Base-by-base conservation (phyloP, 2,888 invertebrate species). In the Campoplex nolae region DNA sequence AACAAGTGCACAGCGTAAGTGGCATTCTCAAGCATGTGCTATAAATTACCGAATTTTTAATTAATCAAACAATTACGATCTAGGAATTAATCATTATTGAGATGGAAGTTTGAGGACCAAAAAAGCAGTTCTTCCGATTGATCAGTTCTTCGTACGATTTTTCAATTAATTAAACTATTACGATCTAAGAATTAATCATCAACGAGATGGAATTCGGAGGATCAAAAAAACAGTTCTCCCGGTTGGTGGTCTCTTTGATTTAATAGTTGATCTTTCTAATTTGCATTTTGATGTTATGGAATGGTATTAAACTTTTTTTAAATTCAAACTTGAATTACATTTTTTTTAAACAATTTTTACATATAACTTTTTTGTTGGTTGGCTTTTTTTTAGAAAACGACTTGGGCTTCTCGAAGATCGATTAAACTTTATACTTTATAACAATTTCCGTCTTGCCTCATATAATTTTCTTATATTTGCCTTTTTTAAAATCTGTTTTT, bases 1-100 rank as follows among this genome's bases (percentile, higher is more conserved):
- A 92, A 91, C 90, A 92, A 91, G 93, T 94, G 93, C 93, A 93
- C 91, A 93, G 93, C 93, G 91, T 94, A 93, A 94, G 93, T 94
- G 90, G 93, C 94, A 94, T 94, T 93, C 94, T 91, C 92, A 94
- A 94, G 94, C 94, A 89, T 88, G 86, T 93, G 93, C 92, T 89
- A 88, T 67, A 80, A 85, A 87, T 81, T 68, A 78, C 77, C 56
- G 48, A 62, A 81, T 77, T 75, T 56, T 32, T 16, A 54, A 84
- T 77, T 51, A 82, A 76, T 81, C 54, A 62, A 74, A 77, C 32
- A 54, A 82, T 75, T 75, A 80, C 58, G 48, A 78, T 78, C 74
- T 82, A 82, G 68, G 77, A 85, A 58, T 77, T 54, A 77, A 71
- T 42, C 58, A 13, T 74, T 54, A 23, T 65, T 9, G 28, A 68